Evolutionary conservation across 2,888 invertebrate species (phyloP).

Genomic region (Cyclophora punctaria): DNA sequence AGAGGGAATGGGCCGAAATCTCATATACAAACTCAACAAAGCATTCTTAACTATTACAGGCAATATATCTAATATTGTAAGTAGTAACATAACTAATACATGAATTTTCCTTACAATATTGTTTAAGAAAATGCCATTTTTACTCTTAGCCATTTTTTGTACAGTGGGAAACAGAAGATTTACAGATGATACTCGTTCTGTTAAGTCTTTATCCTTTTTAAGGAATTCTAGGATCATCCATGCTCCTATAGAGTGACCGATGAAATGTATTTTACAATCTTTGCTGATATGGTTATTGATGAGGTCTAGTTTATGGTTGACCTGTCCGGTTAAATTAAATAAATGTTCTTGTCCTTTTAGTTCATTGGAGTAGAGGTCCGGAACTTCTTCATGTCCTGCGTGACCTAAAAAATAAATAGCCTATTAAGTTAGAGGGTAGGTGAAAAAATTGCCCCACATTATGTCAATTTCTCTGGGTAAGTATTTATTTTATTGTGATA

Average conservation of each 20-base stretch:
- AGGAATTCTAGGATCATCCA: slow-evolving; percentile 87
- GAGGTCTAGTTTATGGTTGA: slow-evolving; percentile 85
- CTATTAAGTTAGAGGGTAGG: too few relatives aligned
- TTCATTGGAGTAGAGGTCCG: slow-evolving; percentile 59
- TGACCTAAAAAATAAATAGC: slow-evolving; percentile 78
- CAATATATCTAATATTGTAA: slow-evolving; percentile 60
- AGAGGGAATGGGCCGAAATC: slow-evolving; percentile 64
- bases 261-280: slow-evolving; percentile 83
- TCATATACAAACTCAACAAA: slow-evolving; percentile 74
- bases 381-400: slow-evolving; percentile 77
- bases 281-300: slow-evolving; percentile 82
- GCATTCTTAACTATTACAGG: slow-evolving; percentile 68
- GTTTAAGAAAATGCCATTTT: slow-evolving; percentile 82
- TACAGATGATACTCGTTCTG: slow-evolving; percentile 73
- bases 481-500: too few relatives aligned
- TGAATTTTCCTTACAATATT: slow-evolving; percentile 67
- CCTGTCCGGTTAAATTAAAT: slow-evolving; percentile 86
- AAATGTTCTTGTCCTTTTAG: slow-evolving; percentile 73
- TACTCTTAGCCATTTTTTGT: slow-evolving; percentile 85
- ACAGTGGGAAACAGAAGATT: slow-evolving; percentile 91
- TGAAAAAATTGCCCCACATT: not conserved
- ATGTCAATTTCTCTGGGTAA: too few relatives aligned
- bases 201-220: slow-evolving; percentile 70
- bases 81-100: slow-evolving; percentile 40
- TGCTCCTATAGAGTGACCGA: slow-evolving; percentile 94